Percentiles rank a stretch among this genome's conserved stretches.
Conservation (phyloP, 2,888 invertebrate genomes). For the Pristionchus mayeri region DNA sequence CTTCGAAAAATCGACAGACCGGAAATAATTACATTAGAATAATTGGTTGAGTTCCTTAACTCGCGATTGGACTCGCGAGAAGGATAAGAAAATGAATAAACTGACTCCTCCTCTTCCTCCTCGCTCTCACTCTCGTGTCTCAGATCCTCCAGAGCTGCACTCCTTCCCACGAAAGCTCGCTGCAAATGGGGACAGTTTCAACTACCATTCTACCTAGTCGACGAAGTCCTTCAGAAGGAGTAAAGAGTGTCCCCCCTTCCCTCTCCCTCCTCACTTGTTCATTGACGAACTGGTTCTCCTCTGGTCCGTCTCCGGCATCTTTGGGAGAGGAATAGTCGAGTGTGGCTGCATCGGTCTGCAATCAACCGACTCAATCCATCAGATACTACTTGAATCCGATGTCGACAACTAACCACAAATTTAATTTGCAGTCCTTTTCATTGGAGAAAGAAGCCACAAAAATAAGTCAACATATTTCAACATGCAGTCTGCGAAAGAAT, state of each 20-base stretch:
- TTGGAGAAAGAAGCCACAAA: too few relatives aligned
- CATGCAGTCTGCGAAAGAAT: too few relatives aligned
- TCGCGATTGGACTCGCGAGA: too few relatives aligned
- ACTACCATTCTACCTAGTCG: background rate
- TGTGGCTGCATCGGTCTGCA: slow-evolving; percentile 58
- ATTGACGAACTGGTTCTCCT: slow-evolving; percentile 53
- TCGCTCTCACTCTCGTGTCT: slow-evolving; percentile 40
- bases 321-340: slow-evolving; percentile 78
- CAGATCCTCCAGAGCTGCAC: slow-evolving; percentile 49
- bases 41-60: too few relatives aligned
- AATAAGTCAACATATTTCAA: too few relatives aligned
- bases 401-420: background rate
- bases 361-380: too few relatives aligned
- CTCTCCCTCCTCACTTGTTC: slow-evolving; percentile 42
- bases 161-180: slow-evolving; percentile 47
- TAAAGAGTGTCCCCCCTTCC: too few relatives aligned
- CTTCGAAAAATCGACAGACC: too few relatives aligned
- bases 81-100: background rate
- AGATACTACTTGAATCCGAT: too few relatives aligned
- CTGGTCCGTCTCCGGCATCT: slow-evolving; percentile 72
- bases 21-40: too few relatives aligned
- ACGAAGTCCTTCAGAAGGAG: background rate
- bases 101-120: slow-evolving; percentile 49
- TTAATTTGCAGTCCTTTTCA: background rate
- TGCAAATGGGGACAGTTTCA: background rate